Conservation (phyloP, 2,113 vertebrate species). For the Cyanoramphus novaezelandiae region DNA sequence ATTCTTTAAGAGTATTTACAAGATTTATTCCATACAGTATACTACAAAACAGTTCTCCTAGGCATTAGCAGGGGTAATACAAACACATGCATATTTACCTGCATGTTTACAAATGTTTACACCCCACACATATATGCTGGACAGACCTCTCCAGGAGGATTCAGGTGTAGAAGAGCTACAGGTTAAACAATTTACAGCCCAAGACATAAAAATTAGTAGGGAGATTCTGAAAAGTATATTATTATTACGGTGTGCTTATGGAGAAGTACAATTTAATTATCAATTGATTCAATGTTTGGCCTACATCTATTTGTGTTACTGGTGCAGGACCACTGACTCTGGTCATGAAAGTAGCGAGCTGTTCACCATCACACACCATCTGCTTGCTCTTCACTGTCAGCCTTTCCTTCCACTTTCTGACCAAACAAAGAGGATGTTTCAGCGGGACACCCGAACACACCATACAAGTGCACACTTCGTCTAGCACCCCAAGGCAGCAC, state of each 20-base stretch:
- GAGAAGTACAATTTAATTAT: background rate
- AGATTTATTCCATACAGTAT: background rate
- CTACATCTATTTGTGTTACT: background rate
- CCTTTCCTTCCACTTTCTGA: background rate
- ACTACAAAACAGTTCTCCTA: background rate
- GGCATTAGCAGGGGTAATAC: background rate
- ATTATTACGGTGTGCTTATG: background rate
- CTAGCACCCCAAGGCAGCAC: background rate
- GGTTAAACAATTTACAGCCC: background rate
- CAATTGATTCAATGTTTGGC: background rate
- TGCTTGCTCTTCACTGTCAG: background rate
- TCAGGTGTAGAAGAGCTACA: background rate
- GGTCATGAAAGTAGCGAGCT: accelerated
- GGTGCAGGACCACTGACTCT: accelerated
- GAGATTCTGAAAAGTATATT: background rate
- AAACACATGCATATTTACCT: background rate
- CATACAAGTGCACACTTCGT: background rate
- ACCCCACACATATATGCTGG: background rate
- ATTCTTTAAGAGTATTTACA: slow-evolving; percentile 4
- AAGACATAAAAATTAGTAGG: background rate
- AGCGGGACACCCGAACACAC: background rate
- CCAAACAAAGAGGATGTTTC: background rate
- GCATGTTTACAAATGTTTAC: background rate
- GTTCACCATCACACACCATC: background rate
- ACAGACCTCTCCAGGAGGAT: background rate